Percentiles rank a stretch among this genome's conserved stretches.
phyloP scores from a whole-genome alignment of 2,797 vertebrate genomes.

The Sardinella longiceps region DNA sequence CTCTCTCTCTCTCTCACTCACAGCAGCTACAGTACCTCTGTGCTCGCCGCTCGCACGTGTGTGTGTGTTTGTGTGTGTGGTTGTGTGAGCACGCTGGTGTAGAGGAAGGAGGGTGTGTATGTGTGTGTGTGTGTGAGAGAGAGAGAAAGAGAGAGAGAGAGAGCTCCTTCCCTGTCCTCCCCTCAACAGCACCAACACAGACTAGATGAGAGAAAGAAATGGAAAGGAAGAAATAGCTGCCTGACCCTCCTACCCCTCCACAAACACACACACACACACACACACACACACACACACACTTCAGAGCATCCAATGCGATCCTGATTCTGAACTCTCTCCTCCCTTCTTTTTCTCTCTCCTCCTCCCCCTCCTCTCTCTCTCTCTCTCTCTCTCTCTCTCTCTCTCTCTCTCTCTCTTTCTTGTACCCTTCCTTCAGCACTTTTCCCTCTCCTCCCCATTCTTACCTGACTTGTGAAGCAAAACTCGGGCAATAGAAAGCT shows the following conservation, averaged over 20 bases:
- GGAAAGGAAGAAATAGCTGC: not conserved
- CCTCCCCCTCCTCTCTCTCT: not conserved
- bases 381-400: not conserved
- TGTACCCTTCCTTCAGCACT: constrained; percentile 45
- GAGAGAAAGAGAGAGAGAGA: too few species aligned
- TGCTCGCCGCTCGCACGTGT: not conserved
- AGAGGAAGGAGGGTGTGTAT: not conserved
- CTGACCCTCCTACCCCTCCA: constrained; percentile 38
- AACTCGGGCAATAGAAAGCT: constrained; percentile 55
- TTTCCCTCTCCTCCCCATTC: constrained; percentile 43
- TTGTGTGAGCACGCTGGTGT: not conserved
- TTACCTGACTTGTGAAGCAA: constrained; percentile 60
- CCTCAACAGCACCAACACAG: not conserved
- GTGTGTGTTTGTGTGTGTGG: not conserved
- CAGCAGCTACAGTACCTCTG: not conserved
- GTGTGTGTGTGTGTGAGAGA: not conserved
- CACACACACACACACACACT: constrained; percentile 4
- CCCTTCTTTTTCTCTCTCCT: constrained; percentile 34
- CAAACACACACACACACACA: not conserved
- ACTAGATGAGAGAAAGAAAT: not conserved
- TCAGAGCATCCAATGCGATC: constrained; percentile 68
- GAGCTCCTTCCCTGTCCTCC: not conserved
- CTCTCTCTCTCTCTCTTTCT: constrained; percentile 17
- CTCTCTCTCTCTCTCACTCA: too few species aligned
- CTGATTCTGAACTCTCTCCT: constrained; percentile 31